Evolutionary conservation across 2,888 invertebrate genomes (phyloP), one percentile per base, ranked within the genome.

Genomic region (Salticus scenicus): DNA sequence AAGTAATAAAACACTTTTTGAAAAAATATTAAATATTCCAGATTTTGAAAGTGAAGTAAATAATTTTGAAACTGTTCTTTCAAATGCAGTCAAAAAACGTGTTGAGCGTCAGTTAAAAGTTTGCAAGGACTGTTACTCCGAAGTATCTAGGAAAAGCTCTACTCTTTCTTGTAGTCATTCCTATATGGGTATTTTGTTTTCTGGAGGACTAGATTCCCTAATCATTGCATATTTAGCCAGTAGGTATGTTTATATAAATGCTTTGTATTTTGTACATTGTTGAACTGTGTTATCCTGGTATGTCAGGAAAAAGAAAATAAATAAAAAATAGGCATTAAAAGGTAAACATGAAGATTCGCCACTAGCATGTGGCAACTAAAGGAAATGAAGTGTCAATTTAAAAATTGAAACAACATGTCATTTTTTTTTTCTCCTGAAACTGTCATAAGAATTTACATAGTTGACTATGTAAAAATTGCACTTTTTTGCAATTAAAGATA

Each of bases 191-290:
- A 92, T 99, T 80, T 92, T 98, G 88, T 99, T 98, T 92, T 99
- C 99, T 88, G 99, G 99, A 57, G 98, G 98, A 0, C 93, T 99
- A 51, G 99, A 99, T 92, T 98, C 98, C 85, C 94, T 97, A n/a
- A 94, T 98, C 89, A 91, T 99, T 88, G 96, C 98, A 33, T 92
- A 94, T 69, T 90, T 98, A 69, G 94, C 95, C 8, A 93, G 97
- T 90, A 94, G 94, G 92, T 95, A 93, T 91, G 24, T 57, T 57
- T 47, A 47, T 14, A 47, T 12, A 14, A 47, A 37, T 7, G 10
- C 10, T 10, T 37, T 37, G 37, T 37, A 37, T 37, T 37, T 37
- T 37, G 37, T 7, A 37, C 10, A 37, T 37, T 37, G 37, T 37
- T 4, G 10, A 37, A 37, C 10, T 37, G 37, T 37, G 10, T n/a